Evolutionary conservation across 2,888 invertebrate species (phyloP).

Genomic region (Ophioninae sp.): DNA sequence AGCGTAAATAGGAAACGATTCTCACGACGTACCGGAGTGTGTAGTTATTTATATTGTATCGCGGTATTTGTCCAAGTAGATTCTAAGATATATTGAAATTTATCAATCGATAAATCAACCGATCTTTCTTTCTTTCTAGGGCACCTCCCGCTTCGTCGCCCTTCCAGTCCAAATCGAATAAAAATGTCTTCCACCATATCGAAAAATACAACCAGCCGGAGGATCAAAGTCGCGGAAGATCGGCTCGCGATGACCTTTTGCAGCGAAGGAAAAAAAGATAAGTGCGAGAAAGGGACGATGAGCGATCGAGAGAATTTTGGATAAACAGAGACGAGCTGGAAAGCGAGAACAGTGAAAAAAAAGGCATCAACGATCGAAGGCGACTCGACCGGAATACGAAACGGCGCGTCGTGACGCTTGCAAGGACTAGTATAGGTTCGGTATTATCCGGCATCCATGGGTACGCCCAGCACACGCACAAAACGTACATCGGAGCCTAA

Average conservation of each 20-base stretch:
- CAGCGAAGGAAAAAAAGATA: not conserved
- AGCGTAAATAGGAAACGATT: too few species aligned
- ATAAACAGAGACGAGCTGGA: not conserved
- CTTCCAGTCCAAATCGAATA: not conserved
- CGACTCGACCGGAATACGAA: conserved; percentile 70
- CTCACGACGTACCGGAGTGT: too few species aligned
- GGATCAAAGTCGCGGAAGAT: conserved; percentile 6
- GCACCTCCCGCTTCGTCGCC: too few species aligned
- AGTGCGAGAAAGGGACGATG: conserved; percentile 11
- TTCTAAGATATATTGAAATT: too few species aligned
- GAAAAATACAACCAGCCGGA: not conserved
- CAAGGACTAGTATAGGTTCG: conserved; percentile 46
- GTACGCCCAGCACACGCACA: conserved; percentile 30
- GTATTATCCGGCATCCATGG: conserved; percentile 52
- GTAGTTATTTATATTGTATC: too few species aligned
- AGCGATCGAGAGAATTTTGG: not conserved
- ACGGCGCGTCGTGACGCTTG: conserved; percentile 67
- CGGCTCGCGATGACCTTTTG: conserved; percentile 27
- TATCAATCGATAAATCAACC: not conserved
- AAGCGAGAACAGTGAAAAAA: conserved; percentile 16
- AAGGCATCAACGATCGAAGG: conserved; percentile 41
- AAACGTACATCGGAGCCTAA: conserved; percentile 9
- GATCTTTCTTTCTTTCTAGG: not conserved
- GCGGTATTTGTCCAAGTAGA: too few species aligned
- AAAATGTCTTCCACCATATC: not conserved